These are phyloP conservation scores for Meiosimyza decipiens DNA, from an alignment of 2,888 invertebrate species.

Conservation along the genomic window DNA sequence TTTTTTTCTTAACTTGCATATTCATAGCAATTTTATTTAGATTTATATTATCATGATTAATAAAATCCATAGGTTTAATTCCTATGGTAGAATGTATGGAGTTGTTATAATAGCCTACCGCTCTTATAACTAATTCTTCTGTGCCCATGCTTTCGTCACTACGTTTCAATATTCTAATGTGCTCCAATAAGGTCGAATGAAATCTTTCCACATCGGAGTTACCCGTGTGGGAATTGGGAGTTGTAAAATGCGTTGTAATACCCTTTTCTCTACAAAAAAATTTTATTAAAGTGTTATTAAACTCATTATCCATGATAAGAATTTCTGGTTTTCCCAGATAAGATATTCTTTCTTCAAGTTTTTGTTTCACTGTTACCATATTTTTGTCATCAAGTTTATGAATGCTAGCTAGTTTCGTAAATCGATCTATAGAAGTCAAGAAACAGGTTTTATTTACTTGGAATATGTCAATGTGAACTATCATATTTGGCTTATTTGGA, in stretches of 20 bases:
- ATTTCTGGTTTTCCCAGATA: conserved; percentile 32
- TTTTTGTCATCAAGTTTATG: conserved; percentile 38
- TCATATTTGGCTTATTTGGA: conserved; percentile 35
- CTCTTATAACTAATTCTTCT: conserved; percentile 25
- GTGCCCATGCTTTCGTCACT: conserved; percentile 8
- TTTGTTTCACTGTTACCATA: conserved; percentile 35
- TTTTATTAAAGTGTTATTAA: conserved; percentile 38
- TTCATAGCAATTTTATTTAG: conserved; percentile 2
- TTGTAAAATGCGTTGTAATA: conserved; percentile 38
- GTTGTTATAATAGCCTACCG: conserved; percentile 30
- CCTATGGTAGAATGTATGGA: conserved; percentile 29
- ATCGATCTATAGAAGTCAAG: conserved; percentile 39
- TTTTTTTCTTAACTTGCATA: conserved; percentile 7
- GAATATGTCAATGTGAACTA: conserved; percentile 40
- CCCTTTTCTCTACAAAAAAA: conserved; percentile 36
- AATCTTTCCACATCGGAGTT: conserved; percentile 35
- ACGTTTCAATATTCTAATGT: conserved; percentile 22
- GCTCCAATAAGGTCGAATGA: conserved; percentile 33
- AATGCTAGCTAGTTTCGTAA: conserved; percentile 39
- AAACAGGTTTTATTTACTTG: conserved; percentile 36
- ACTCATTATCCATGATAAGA: conserved; percentile 41
- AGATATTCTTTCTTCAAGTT: conserved; percentile 33
- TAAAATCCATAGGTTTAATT: conserved; percentile 32
- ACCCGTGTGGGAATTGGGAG: conserved; percentile 40
- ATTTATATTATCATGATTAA: conserved; percentile 26